Evolutionary conservation across 1,140 invertebrate genomes (phyloP).

Genomic region (Trachelipus rathkii): DNA sequence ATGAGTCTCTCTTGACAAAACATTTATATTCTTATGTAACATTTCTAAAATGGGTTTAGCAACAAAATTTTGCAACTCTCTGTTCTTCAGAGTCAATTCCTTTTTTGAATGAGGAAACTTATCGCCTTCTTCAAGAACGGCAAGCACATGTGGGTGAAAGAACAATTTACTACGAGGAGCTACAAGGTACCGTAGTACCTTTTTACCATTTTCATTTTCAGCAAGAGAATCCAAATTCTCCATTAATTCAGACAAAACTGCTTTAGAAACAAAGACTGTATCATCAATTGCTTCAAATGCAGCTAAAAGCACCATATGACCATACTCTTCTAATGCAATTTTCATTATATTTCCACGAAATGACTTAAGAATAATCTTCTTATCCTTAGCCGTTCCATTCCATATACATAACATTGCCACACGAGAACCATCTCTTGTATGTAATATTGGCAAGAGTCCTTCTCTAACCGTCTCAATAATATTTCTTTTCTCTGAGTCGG

Average conservation of each 20-base stretch:
- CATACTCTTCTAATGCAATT: conserved; percentile 77
- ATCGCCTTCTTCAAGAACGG: conserved; percentile 68
- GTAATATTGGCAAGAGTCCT: conserved; percentile 69
- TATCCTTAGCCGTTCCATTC: conserved; percentile 71
- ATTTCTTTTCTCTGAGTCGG: conserved; percentile 61
- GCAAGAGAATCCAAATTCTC: conserved; percentile 67
- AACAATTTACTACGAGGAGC: conserved; percentile 67
- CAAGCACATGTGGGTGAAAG: conserved; percentile 69
- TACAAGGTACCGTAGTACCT: conserved; percentile 73
- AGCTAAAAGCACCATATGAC: conserved; percentile 73
- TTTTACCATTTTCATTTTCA: conserved; percentile 59
- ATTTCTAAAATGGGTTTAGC: conserved; percentile 30
- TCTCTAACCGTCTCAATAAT: conserved; percentile 67
- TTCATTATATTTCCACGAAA: conserved; percentile 76
- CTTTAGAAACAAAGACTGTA: conserved; percentile 81
- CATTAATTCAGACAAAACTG: conserved; percentile 61
- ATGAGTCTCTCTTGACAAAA: conserved; percentile 36
- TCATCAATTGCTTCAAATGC: conserved; percentile 89
- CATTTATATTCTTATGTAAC: conserved; percentile 27
- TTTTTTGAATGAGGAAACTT: conserved; percentile 68
- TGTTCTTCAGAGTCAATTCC: conserved; percentile 62
- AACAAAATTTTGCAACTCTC: conserved; percentile 59
- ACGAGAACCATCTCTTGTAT: conserved; percentile 74
- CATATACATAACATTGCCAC: conserved; percentile 78
- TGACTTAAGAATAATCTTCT: conserved; percentile 63